These are phyloP conservation scores for Epizoanthus stellaris DNA, from an alignment of 92 coral and sea anemone genomes.

Conservation along the genomic window DNA sequence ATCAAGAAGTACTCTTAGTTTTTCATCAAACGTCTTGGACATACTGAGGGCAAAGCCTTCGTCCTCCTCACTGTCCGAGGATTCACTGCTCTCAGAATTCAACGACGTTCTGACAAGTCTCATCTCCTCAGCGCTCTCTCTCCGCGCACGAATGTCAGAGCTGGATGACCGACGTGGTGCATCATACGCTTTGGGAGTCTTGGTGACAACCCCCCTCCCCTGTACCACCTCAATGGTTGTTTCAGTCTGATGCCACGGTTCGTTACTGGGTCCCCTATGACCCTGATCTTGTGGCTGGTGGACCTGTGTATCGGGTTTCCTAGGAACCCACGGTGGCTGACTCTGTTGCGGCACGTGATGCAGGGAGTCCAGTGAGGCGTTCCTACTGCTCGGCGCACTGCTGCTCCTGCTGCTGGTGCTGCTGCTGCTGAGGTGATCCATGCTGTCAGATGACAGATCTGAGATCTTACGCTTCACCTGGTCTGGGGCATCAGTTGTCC, in stretches of 20 bases:
- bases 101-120: constrained; percentile 62
- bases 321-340: constrained; percentile 32
- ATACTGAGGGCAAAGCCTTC: constrained; percentile 74
- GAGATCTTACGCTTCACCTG: constrained; percentile 59
- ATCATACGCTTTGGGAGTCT: constrained; percentile 58
- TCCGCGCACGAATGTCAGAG: constrained; percentile 74
- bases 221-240: constrained; percentile 75
- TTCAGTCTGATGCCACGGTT: constrained; percentile 37
- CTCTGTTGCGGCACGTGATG: constrained; percentile 58
- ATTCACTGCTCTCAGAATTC: constrained; percentile 85
- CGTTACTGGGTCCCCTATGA: constrained; percentile 9
- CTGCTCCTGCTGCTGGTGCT: constrained; percentile 84
- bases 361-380: constrained; percentile 85
- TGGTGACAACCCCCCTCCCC: constrained; percentile 77
- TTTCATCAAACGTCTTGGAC: constrained; percentile 95
- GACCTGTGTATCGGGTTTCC: constrained; percentile 29
- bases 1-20: constrained; percentile 81
- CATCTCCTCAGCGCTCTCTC: constrained; percentile 76
- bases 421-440: constrained; percentile 79
- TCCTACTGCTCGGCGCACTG: constrained; percentile 85
- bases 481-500: constrained; percentile 44
- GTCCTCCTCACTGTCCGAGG: constrained; percentile 83
- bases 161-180: constrained; percentile 84
- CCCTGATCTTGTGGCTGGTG: constrained; percentile 17
- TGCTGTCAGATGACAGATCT: constrained; percentile 63